Evolutionary conservation across 2,797 vertebrate species (phyloP), one percentile per base, ranked within the genome.

Genomic region (Tympanoctomys barrerae): DNA sequence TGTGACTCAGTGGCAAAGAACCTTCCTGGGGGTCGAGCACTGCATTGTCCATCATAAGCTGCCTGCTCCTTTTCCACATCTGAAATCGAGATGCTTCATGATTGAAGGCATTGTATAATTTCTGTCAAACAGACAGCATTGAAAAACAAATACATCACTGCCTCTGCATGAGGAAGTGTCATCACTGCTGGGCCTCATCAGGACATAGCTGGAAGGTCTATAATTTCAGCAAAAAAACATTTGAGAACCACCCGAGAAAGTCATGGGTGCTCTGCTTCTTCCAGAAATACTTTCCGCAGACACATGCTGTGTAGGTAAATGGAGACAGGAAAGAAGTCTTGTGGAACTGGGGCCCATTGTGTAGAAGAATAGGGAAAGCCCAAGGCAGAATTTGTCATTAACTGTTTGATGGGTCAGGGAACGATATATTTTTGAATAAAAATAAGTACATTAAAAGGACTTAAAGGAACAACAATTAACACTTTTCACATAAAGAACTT

Each of bases 1-100:
- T 36, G 57, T 79, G 59, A 22, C 21, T 89, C 14, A 16, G 5
- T 46, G 87, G 49, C 36, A 82, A 77, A 39, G 78, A 93, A 88
- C 10, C 19, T n/a, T 42, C 77, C 49, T 22, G 52, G 11, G 70
- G 36, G 42, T 79, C 46, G 94, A 92, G 36, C 61, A 61, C 22
- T 77, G 46, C 6, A 54, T 94, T 8, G 79, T 52, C 39, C 13
- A 61, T 80, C 90, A 39, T 62, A 89, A 82, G 31, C 26, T 95
- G 36, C 26, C 68, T 62, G 62, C 36, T 77, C 75, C 42, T 79
- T 90, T 90, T 57, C 57, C 71, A 70, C 3, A 82, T 62, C 54
- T 82, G 68, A 96, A 88, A 87, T 90, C 36, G 87, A 83, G 80
- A 85, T 90, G 7, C 42, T 66, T 59, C 59, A 21, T 90, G 89